Evolutionary conservation across 2,113 vertebrate species (phyloP), one percentile per base, ranked within the genome.

Genomic region (Myiozetetes cayanensis): DNA sequence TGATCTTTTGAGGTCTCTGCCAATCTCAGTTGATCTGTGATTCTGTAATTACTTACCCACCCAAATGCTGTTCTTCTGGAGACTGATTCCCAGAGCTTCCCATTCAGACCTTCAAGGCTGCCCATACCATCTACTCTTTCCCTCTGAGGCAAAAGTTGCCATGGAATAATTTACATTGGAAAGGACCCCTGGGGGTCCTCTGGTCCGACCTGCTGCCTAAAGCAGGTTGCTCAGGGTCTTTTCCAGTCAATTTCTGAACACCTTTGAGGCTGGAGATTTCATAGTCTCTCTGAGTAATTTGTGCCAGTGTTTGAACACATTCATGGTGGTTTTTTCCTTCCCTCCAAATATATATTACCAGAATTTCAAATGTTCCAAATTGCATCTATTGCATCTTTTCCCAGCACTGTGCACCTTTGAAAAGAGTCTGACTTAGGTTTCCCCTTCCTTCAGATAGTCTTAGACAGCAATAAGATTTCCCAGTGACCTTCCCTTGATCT

Each of bases 281-380:
- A 52, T 30, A 85, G 41, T 2, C 14, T 76, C 30, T 71, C 31
- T 63, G 56, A 46, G 23, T 22, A 68, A 87, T 52, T 65, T 58
- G 33, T 67, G 12, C 53, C 55, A 70, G n/a, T 37, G 22, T 83
- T 85, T 59, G 44, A 80, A 43, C 44, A 59, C 13, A 72, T 2
- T 2, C 22, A 30, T 14, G 15, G 30, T n/a, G 52, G 39, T 3
- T 22, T 44, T n/a, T 63, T 41, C 12, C 0, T 14, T 1, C 10
- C 39, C 23, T 62, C 5, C 5, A 30, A 70, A 73, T 53, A 91
- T 3, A 68, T 13, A 19, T 19, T 77, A 61, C n/a, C 31, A 85
- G 41, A 85, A 74, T 85, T 81, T 71, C 8, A 7, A 78, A 58
- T 50, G n/a, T n/a, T 77, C 14, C 39, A 72, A 59, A 58, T 13